Evolutionary conservation across 1,140 invertebrate genomes (phyloP), one percentile per base, ranked within the genome.

Genomic region (Luehdorfia chinensis): DNA sequence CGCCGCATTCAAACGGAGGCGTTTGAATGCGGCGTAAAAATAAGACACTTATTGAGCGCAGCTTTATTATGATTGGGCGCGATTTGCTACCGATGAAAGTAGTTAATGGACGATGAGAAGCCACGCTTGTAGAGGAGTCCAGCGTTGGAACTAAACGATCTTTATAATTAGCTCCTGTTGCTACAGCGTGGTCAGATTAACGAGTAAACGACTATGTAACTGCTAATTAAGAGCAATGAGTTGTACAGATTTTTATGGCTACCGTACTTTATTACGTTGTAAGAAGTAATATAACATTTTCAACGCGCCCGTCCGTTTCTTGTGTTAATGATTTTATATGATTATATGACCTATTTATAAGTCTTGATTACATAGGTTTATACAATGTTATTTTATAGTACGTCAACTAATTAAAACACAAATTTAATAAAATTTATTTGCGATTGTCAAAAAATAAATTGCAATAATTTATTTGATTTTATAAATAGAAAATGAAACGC

Each of bases 1-100:
- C n/a, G 1, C 18, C 5, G n/a, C n/a, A n/a, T n/a, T n/a, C n/a
- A n/a, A n/a, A n/a, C n/a, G n/a, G n/a, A n/a, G n/a, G 9, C 33
- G 18, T 9, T 9, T n/a, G 15, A 37, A 37, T 16, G 34, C 34
- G 15, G 12, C 34, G 18, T 21, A 37, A 37, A 37, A 37, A 37
- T 37, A 5, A 37, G 34, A 37, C 18, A 37, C 18, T 19, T 32
- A 15, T 32, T 21, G 11, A 9, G 6, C 16, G 11, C 14, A 9
- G 34, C 18, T 37, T 37, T 23, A 33, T 33, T 33, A 37, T 37
- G 34, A 37, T 37, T 37, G 18, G 34, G 7, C 7, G 18, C 9
- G 34, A 37, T 37, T 21, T 21, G 6, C 19, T 21, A 21, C 6
- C 6, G 19, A 21, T 21, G 19, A 21, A 21, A 21, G 19, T n/a